phyloP scores from a whole-genome alignment of 1,140 invertebrate genomes.

The Nylanderia fulva region DNA sequence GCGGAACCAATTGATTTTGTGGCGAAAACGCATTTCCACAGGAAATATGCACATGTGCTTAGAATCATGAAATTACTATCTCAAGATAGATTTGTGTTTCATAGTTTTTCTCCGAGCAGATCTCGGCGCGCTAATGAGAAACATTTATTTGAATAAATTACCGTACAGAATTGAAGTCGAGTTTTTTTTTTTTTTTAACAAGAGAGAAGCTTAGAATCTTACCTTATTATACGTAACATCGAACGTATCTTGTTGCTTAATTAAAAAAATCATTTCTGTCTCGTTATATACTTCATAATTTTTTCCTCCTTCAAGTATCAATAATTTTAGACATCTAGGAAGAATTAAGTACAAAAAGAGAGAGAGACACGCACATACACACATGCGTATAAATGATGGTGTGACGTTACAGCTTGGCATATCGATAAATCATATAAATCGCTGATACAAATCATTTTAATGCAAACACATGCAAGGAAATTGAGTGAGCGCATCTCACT shows the following conservation, averaged over 20 bases:
- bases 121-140: neutral
- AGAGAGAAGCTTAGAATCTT: no score
- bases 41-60: neutral
- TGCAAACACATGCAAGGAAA: conserved; percentile 28
- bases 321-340: neutral
- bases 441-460: conserved; percentile 9
- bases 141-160: no score
- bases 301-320: neutral
- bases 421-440: conserved; percentile 28
- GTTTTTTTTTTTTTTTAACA: no score
- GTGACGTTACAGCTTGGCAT: neutral
- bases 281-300: neutral
- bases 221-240: no score
- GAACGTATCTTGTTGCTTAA: neutral
- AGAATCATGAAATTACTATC: neutral
- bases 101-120: neutral
- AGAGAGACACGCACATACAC: no score
- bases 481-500: conserved; percentile 7
- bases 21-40: neutral
- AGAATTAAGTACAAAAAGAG: neutral
- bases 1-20: neutral
- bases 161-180: no score
- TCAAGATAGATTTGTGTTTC: neutral
- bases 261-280: no score
- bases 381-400: neutral